Base-by-base conservation (phyloP, 2,888 invertebrate genomes). In the Allolobophora icterica region DNA sequence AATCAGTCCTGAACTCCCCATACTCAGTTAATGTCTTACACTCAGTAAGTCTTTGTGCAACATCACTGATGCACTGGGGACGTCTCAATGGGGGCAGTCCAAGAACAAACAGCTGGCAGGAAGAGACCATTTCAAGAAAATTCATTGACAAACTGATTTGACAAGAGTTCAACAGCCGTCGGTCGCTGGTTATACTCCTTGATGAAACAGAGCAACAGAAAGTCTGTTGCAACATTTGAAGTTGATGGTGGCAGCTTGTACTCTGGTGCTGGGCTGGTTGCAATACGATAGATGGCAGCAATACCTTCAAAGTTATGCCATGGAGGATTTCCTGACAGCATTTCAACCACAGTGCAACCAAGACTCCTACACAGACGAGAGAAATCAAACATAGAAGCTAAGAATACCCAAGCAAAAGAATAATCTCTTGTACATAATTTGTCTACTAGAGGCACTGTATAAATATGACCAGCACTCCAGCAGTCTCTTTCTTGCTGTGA, bases 251-350 rank as follows among this genome's bases (percentile, higher is more conserved):
- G 95, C 45, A 95, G 94, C 90, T 93, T 93, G 91, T 94, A 95
- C 21, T 84, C 93, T n/a, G 95, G 95, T 90, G 94, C 92, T 52
- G 94, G 94, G 84, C 93, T 93, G 34, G 94, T 95, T 17, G 95
- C 95, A 45, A 95, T 95, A 92, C 95, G 94, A 93, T 94, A 95
- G 92, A 95, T 95, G 91, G 95, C 95, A 19, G 95, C 95, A 94
- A 95, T 95, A 4, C 95, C 94, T 92, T 95, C 95, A 71, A 94
- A 94, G 84, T 95, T 95, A 42, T 94, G 93, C 94, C 94, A 95
- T 0, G 95, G 95, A 33, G 95, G 95, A 92, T 94, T 94, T 90
- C 93, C 94, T 0, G 95, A 95, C 42, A 95, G 93, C 95, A 95
- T 95, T 93, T 95, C 95, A 35, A 95, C 95, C 40, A 95, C 93